Percentiles rank a stretch among this genome's conserved stretches.
Evolutionary conservation across 2,888 invertebrate species (phyloP).

Genomic region (Archaeoteleia sp.): DNA sequence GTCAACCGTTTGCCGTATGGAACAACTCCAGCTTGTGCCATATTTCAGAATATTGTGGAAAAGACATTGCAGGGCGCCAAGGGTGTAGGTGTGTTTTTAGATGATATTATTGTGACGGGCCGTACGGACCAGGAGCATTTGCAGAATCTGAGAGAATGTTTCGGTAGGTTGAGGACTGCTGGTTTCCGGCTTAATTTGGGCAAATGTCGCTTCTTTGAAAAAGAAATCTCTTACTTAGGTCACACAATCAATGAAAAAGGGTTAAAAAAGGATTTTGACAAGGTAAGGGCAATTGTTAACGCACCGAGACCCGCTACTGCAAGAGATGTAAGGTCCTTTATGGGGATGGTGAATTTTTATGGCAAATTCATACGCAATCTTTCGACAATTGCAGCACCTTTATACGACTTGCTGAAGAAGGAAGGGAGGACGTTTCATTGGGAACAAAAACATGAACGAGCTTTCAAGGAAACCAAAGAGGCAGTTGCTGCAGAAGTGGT

Average conservation of each 20-base stretch:
- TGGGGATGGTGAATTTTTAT: conserved; percentile 69
- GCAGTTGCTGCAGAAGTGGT: conserved; percentile 52
- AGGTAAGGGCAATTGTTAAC: conserved; percentile 61
- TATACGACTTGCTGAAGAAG: conserved; percentile 56
- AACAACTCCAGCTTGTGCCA: background rate
- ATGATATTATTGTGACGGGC: conserved; percentile 20
- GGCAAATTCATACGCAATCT: conserved; percentile 64
- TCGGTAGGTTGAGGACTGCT: conserved; percentile 50
- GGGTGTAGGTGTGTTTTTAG: conserved; percentile 1
- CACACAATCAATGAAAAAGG: conserved; percentile 63
- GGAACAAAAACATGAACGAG: conserved; percentile 4
- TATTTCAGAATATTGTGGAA: conserved; percentile 16
- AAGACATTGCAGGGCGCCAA: background rate
- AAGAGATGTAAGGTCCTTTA: conserved; percentile 58
- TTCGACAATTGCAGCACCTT: conserved; percentile 57
- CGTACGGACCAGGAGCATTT: conserved; percentile 43
- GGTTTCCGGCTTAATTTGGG: conserved; percentile 58
- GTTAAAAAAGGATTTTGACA: conserved; percentile 61
- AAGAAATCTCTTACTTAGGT: conserved; percentile 59
- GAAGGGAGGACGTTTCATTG: background rate
- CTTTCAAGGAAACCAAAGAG: conserved; percentile 9
- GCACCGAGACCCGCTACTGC: conserved; percentile 57
- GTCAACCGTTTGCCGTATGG: conserved; percentile 16
- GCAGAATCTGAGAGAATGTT: conserved; percentile 54
- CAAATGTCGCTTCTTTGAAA: conserved; percentile 62